A percentile compares a stretch with the other conserved stretches of the same genome.
phyloP scores from a whole-genome alignment of 2,797 vertebrate genomes.

The Etheostoma perlongum region DNA sequence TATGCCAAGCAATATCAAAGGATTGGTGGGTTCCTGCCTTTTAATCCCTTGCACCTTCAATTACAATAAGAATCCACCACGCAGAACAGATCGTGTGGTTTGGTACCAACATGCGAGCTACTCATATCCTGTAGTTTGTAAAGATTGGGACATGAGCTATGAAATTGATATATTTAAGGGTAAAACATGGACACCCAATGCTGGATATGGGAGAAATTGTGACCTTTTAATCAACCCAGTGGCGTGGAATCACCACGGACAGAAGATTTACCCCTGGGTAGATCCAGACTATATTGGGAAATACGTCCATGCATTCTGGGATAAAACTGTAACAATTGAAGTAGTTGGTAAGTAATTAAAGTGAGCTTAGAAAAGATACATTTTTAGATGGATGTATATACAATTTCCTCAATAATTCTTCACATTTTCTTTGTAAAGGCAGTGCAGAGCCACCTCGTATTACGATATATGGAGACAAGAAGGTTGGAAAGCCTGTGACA shows the following conservation, averaged over 20 bases:
- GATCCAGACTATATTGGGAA: conserved; percentile 69
- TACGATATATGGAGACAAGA: conserved; percentile 28
- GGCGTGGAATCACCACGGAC: conserved; percentile 25
- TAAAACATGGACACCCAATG: not conserved
- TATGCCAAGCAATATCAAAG: conserved; percentile 59
- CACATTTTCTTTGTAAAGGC: conserved; percentile 34
- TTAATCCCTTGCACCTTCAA: conserved; percentile 74
- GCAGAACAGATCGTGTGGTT: conserved; percentile 43
- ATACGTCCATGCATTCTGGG: conserved; percentile 53
- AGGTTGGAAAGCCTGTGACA: conserved; percentile 53
- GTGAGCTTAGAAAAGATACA: not conserved
- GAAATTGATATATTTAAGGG: conserved; percentile 48
- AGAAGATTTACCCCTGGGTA: conserved; percentile 76
- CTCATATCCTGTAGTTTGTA: conserved; percentile 73
- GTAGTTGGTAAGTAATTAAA: conserved; percentile 52
- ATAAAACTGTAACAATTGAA: conserved; percentile 65
- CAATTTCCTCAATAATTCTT: not conserved
- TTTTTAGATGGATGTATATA: not conserved
- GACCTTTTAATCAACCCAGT: conserved; percentile 63
- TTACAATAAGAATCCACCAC: conserved; percentile 54
- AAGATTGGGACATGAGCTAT: accelerated
- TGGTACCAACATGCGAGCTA: conserved; percentile 66
- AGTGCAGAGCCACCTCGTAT: conserved; percentile 12
- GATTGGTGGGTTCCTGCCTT: conserved; percentile 66
- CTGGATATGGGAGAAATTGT: not conserved